Evolutionary conservation across 1,140 invertebrate species (phyloP), one percentile per base, ranked within the genome.

Genomic region (Drosophila lacertosa): DNA sequence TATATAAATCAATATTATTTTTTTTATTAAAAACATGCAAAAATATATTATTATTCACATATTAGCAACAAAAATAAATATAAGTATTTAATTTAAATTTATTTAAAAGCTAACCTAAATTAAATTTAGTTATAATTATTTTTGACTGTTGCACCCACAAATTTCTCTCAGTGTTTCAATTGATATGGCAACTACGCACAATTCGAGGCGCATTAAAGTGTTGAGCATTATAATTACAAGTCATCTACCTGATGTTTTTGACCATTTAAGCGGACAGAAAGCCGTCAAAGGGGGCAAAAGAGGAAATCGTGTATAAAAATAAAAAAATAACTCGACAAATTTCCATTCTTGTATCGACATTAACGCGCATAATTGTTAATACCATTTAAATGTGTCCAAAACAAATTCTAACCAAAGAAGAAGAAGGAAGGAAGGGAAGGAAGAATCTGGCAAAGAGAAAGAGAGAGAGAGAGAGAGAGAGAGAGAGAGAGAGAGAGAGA

Each of bases 241-340:
- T 86, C 82, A 86, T 86, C 82, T 74, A 86, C 62, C 77, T 69
- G 77, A 86, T 86, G 82, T 88, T 88, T 86, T 86, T 86, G 82
- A 86, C 82, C 82, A 88, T 86, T 86, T 86, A 86, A 88, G 82
- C 58, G 35, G 42, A 65, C 63, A 72, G 73, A 59, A 67, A 59
- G 59, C 66, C 40, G 50, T 51, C 59, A 40, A 62, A 33, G 29
- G 29, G 11, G 16, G 15, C 4, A 0, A 32, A 11, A 32, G 47
- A 48, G 40, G 11, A n/a, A 16, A 35, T 11, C 3, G 29, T 73
- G 58, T 53, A 84, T 74, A 80, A 76, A 86, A 79, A 76, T 86
- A 80, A 84, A 83, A 73, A 83, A 83, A 66, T 53, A 20, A 26
- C 24, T 48, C 20, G 35, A 86, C 73, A 86, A 88, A 88, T 86